A percentile compares a stretch with the other conserved stretches of the same genome.
Conservation (phyloP, 2,797 vertebrate species). For the Brachyrhaphis roseni region DNA sequence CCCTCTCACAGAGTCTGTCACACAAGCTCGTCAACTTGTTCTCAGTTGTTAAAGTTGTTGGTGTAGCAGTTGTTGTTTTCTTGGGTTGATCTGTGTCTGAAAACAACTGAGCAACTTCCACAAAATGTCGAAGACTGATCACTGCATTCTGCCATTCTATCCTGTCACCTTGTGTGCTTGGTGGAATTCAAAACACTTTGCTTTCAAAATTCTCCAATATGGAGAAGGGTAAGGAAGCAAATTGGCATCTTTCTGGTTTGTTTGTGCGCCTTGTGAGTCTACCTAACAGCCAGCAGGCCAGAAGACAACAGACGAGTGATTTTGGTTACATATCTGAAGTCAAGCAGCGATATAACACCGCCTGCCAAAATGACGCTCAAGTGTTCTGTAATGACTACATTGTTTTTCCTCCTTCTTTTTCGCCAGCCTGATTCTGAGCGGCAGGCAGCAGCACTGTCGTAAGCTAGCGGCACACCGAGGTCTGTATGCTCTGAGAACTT, state of each 20-base stretch:
- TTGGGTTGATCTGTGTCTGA: slow-evolving; percentile 52
- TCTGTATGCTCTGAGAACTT: slow-evolving; percentile 82
- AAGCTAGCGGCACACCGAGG: slow-evolving; percentile 75
- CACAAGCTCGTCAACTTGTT: slow-evolving; percentile 41
- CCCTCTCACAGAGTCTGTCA: slow-evolving; percentile 36
- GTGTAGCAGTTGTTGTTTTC: slow-evolving; percentile 62
- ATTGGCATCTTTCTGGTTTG: slow-evolving; percentile 81
- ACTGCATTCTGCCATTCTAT: slow-evolving; percentile 59
- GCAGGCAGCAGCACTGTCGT: slow-evolving; percentile 64
- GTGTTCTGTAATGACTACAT: slow-evolving; percentile 81
- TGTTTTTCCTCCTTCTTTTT: slow-evolving; percentile 70
- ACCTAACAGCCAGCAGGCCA: slow-evolving; percentile 80
- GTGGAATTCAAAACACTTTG: slow-evolving; percentile 75
- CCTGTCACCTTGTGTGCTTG: slow-evolving; percentile 47
- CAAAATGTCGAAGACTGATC: slow-evolving; percentile 77
- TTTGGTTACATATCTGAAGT: slow-evolving; percentile 79
- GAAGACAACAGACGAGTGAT: slow-evolving; percentile 79
- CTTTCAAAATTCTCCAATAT: slow-evolving; percentile 76
- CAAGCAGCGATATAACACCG: slow-evolving; percentile 70
- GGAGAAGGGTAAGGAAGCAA: slow-evolving; percentile 68
- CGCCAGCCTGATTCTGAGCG: slow-evolving; percentile 66
- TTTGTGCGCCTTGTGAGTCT: slow-evolving; percentile 79
- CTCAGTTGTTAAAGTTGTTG: slow-evolving; percentile 49
- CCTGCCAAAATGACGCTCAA: slow-evolving; percentile 83
- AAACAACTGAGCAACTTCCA: slow-evolving; percentile 57